Evolutionary conservation across 2,888 invertebrate species (phyloP), one percentile per base, ranked within the genome.

Genomic region (Anarsia innoxiella): DNA sequence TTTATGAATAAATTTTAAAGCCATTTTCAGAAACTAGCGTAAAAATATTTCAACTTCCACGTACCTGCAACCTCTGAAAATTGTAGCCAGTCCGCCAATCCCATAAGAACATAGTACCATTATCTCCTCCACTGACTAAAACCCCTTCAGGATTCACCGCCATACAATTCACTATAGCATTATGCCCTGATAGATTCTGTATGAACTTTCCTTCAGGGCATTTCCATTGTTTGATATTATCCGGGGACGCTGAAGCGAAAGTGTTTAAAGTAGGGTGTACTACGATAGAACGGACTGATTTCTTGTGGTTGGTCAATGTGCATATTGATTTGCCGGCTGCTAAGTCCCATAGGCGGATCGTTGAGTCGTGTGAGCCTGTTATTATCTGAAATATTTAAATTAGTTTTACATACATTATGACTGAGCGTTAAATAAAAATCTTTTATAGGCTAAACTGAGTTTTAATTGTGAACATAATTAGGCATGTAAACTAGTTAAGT

Each of bases 11-110:
- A n/a, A n/a, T n/a, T n/a, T n/a, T n/a, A n/a, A n/a, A n/a, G n/a
- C n/a, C n/a, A n/a, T n/a, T n/a, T n/a, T n/a, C n/a, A n/a, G n/a
- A n/a, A n/a, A n/a, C n/a, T n/a, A 19, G 19, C 19, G 4, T 19
- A 8, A 19, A 19, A 19, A 19, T 9, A n/a, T n/a, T n/a, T n/a
- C n/a, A n/a, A 16, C n/a, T n/a, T n/a, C n/a, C n/a, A 39, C 50
- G 44, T 33, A 89, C 91, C 85, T 94, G 93, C 42, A 94, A 80
- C 40, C 95, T 87, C 78, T 99, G 99, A 86, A 99, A 99, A 82
- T 99, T 99, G 66, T 99, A 99, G 0, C 99, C 99, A 0, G 98
- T 98, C 58, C 95, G 88, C 99, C 99, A 99, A 71, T 99, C 99
- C 99, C 99, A 99, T 59, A 95, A 93, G 72, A 94, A 92, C 88